These are phyloP conservation scores for Bovichtus variegatus DNA, from an alignment of 2,797 vertebrate genomes.

Conservation along the genomic window DNA sequence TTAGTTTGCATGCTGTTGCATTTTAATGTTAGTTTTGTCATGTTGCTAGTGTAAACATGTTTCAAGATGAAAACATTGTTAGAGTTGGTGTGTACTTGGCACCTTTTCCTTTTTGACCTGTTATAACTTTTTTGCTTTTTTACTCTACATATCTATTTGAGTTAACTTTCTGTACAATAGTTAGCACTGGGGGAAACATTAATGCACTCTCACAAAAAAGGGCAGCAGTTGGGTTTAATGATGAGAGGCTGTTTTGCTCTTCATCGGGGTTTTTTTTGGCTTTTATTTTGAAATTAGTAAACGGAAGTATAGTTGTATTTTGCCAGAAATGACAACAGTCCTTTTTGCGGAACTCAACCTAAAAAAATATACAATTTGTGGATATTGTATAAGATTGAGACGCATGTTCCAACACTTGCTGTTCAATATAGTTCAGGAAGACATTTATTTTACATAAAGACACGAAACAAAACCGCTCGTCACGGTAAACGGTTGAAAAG, in stretches of 20 bases:
- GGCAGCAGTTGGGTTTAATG: neutral
- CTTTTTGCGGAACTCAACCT: neutral
- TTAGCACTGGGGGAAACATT: neutral
- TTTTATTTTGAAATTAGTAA: conserved; percentile 44
- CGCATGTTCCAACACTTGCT: rapidly evolving
- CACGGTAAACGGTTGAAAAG: neutral
- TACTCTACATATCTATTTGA: neutral
- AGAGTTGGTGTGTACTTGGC: too few relatives aligned
- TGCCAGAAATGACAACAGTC: neutral
- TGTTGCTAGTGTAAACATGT: neutral
- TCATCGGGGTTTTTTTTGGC: rapidly evolving
- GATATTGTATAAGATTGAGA: neutral
- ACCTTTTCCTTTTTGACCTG: neutral
- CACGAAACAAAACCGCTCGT: neutral
- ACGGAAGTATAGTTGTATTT: neutral
- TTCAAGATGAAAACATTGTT: too few relatives aligned
- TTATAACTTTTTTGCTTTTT: neutral
- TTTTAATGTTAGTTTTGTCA: neutral
- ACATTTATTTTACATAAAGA: neutral
- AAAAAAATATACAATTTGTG: neutral
- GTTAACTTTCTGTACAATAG: neutral
- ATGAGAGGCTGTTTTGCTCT: too few relatives aligned
- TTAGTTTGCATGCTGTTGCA: neutral
- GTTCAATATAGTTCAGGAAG: rapidly evolving
- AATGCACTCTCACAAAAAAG: neutral